Evolutionary conservation across 1,140 invertebrate genomes (phyloP), one percentile per base, ranked within the genome.

Genomic region (Elymnias hypermnestra): DNA sequence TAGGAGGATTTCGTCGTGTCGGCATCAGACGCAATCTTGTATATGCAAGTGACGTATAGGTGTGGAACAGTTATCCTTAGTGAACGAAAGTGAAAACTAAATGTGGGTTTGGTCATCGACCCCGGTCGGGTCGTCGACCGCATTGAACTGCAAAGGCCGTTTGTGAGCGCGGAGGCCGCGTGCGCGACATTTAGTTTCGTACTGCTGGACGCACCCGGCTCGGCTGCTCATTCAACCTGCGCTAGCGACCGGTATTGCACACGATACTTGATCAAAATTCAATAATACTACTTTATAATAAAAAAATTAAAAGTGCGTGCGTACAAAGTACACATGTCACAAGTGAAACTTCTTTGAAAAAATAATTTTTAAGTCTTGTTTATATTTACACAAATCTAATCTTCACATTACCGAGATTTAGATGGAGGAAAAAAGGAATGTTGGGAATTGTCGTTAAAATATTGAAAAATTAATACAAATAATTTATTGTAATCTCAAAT

Each of bases 41-140:
- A 66, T 69, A 71, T 71, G 68, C 64, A 72, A 65, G 70, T 83
- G 76, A 83, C 82, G 77, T 77, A 77, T 78, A 46, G 47, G 46
- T 53, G 53, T 70, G 68, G 68, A 76, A 85, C 82, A 72, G 82
- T 83, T 85, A 85, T 85, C 81, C 81, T 84, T 84, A 81, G 75
- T 71, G 70, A 79, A 84, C 76, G 81, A 84, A 84, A 84, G 81
- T 84, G 81, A 84, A 83, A 84, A 84, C 75, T 84, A 81, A 79
- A 78, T 77, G 72, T 74, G 70, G 68, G 67, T 47, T 56, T 66
- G 77, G 79, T 81, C 77, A 71, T 61, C 68, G 76, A 84, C 64
- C 81, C 53, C 58, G 35, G 39, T 51, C 55, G 64, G 81, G 76
- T 83, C 81, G 73, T 69, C 60, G 81, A 81, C 77, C 78, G 77